These are phyloP conservation scores for Sabatieria punctata DNA, from an alignment of 2,888 invertebrate species.

Conservation along the genomic window DNA sequence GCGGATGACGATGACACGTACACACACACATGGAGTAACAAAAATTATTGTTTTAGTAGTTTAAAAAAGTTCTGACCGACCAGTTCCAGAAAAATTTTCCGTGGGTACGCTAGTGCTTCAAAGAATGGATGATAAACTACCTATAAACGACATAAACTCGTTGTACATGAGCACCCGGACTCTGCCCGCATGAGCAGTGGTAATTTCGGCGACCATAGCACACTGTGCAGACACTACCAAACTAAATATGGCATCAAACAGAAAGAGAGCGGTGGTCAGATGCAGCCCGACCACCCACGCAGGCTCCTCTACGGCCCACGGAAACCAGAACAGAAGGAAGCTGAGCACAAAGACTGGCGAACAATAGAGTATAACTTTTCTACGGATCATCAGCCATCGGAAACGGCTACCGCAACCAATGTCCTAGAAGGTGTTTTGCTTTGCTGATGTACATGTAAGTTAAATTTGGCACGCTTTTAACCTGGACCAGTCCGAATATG, in stretches of 20 bases:
- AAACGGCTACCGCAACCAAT: background rate
- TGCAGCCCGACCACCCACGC: constrained; percentile 27
- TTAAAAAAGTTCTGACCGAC: no score
- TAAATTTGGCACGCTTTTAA: no score
- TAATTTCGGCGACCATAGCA: constrained; percentile 30
- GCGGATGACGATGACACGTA: no score
- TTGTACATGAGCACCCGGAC: constrained; percentile 21
- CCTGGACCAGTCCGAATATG: constrained; percentile 31
- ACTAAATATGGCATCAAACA: constrained; percentile 31
- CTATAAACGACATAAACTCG: constrained; percentile 22
- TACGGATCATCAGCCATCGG: constrained; percentile 22
- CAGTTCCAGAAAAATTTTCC: no score
- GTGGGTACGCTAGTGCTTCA: no score
- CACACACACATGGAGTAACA: no score
- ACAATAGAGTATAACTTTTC: constrained; percentile 29
- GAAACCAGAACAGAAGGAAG: constrained; percentile 26
- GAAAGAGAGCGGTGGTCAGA: constrained; percentile 25
- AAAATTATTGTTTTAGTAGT: no score
- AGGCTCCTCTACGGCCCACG: constrained; percentile 24
- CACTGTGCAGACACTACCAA: constrained; percentile 29
- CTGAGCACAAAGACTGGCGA: constrained; percentile 28
- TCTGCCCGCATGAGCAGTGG: constrained; percentile 20
- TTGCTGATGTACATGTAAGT: no score
- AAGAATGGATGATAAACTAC: no score
- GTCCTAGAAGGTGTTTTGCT: background rate